phyloP scores from a whole-genome alignment of 2,797 vertebrate genomes.

The Octomys mimax region DNA sequence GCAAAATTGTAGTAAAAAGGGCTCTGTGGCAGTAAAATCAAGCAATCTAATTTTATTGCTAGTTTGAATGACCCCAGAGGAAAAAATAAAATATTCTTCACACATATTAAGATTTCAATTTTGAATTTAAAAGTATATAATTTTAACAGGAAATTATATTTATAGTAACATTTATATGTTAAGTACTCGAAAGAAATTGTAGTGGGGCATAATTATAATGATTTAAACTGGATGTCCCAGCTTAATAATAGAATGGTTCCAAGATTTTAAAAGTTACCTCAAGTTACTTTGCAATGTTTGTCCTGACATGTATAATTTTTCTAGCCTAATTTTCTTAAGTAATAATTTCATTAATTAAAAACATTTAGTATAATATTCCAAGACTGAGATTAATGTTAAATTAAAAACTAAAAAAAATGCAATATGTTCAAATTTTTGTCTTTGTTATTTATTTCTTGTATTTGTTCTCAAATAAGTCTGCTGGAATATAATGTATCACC shows the following conservation, averaged over 20 bases:
- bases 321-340: background rate
- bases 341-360: constrained; percentile 59
- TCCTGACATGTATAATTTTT: background rate
- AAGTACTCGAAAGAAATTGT: constrained; percentile 33
- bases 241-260: background rate
- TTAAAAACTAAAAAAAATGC: background rate
- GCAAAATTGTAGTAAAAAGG: background rate
- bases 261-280: background rate
- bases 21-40: background rate
- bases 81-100: background rate
- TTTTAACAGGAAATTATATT: background rate
- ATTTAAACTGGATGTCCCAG: constrained; percentile 5
- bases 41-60: background rate
- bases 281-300: background rate
- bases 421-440: constrained; percentile 21
- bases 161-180: constrained; percentile 1
- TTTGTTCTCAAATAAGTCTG: constrained; percentile 62
- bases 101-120: background rate
- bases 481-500: constrained; percentile 35
- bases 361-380: background rate
- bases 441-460: constrained; percentile 59
- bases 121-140: constrained; percentile 16
- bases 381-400: constrained; percentile 34
- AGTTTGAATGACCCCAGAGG: background rate
- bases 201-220: background rate